Evolutionary conservation across 2,113 vertebrate genomes (phyloP).

Genomic region (Dolichotis patagonum): DNA sequence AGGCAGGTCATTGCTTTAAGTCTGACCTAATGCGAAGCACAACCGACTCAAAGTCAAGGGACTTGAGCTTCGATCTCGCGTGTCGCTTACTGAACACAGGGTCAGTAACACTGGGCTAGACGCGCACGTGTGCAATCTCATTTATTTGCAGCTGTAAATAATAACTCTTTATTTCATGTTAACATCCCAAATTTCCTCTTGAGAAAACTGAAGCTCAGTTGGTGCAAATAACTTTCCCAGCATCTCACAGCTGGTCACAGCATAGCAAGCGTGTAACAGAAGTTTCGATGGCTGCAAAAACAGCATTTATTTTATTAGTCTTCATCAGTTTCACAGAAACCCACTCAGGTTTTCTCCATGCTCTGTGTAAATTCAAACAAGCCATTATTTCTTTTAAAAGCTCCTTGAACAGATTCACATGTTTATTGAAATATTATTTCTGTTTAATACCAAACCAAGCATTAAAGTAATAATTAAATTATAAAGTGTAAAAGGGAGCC

Average conservation of each 20-base stretch:
- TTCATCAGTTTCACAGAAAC: slow-evolving; percentile 23
- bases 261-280: neutral
- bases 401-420: neutral
- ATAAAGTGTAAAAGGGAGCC: neutral
- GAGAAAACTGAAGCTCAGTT: neutral
- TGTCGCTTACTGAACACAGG: neutral
- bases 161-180: neutral
- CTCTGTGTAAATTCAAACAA: slow-evolving; percentile 30
- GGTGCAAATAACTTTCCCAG: neutral
- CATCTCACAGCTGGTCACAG: neutral
- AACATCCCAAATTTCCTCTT: neutral
- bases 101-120: neutral
- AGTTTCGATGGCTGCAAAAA: neutral
- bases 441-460: neutral
- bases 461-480: neutral
- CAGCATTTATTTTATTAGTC: neutral
- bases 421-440: slow-evolving; percentile 4
- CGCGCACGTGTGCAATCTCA: neutral
- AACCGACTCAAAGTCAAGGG: neutral
- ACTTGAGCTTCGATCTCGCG: neutral
- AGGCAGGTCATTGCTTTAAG: neutral
- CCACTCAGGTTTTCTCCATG: neutral
- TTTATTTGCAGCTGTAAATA: neutral
- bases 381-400: neutral
- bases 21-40: slow-evolving; percentile 31